A percentile compares a stretch with the other conserved stretches of the same genome.
phyloP scores from a whole-genome alignment of 2,113 vertebrate genomes.

The Catagonus wagneri region DNA sequence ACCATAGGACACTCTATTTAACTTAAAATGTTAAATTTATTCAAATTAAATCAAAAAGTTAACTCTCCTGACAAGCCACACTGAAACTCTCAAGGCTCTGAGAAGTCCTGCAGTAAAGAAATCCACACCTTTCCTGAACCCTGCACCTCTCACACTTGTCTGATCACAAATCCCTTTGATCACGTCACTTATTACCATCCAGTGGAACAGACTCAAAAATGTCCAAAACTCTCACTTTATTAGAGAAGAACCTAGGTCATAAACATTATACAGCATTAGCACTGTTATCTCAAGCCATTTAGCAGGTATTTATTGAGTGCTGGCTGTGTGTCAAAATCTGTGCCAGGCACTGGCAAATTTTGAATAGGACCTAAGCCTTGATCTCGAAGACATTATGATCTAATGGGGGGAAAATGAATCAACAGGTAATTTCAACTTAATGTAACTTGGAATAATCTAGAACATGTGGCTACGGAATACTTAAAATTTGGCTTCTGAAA shows the following conservation, averaged over 20 bases:
- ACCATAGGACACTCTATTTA: not conserved
- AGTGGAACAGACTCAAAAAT: constrained; percentile 16
- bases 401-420: constrained; percentile 11
- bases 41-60: not conserved
- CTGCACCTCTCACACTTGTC: not conserved
- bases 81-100: not conserved
- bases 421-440: constrained; percentile 19
- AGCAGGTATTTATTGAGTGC: not conserved
- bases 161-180: not conserved
- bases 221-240: not conserved
- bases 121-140: not conserved
- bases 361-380: not conserved
- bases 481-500: constrained; percentile 29
- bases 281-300: not conserved
- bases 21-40: not conserved
- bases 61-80: not conserved
- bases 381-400: not conserved
- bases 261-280: not conserved
- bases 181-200: not conserved
- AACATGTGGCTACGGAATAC: not conserved
- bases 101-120: not conserved
- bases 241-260: not conserved
- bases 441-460: constrained; percentile 37
- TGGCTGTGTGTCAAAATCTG: not conserved
- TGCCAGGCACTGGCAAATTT: not conserved